Evolutionary conservation across 2,797 vertebrate species (phyloP), one percentile per base, ranked within the genome.

Genomic region (Hippopotamyrus pictus): DNA sequence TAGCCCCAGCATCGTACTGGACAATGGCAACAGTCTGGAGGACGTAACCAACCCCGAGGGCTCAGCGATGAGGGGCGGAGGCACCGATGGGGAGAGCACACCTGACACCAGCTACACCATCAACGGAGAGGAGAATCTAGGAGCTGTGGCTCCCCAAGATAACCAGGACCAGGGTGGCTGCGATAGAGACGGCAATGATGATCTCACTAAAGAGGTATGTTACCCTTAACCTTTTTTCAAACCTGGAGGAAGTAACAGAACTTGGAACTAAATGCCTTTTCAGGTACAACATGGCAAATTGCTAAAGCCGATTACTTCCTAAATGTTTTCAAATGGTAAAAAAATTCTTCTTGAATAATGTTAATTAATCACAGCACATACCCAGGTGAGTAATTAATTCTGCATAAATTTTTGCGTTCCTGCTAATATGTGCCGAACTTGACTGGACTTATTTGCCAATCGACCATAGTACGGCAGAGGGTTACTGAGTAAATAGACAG

Each of bases 131-230:
- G 97, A 99, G 93, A 95, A 92, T 92, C 93, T 98, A 92, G 98
- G 98, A 92, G 98, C 98, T 0, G 97, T 98, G 93, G 98, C 98
- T 41, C 96, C 97, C n/a, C 97, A 98, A 2, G 96, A 91, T 62
- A 96, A 94, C 48, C 97, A 96, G 93, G 97, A 96, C 90, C 95
- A 95, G 89, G 91, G 92, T 87, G 93, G 91, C 94, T 93, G 95
- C 89, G 93, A 53, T 7, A 57, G 79, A 0, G 94, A 92, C 46
- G 97, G 94, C n/a, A 97, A 95, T 46, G 97, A 96, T 90, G 98
- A 99, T 91, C 96, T 99, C 93, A 98, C 97, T 91, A 99, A 99
- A 95, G 98, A 99, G 98, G 98, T 99, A 97, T 91, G 33, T n/a
- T 17, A 2, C 69, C 6, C 44, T n/a, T 50, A 50, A 11, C 14